Conservation (phyloP, 2,888 invertebrate genomes). For the Chrysopilus asiliformis region DNA sequence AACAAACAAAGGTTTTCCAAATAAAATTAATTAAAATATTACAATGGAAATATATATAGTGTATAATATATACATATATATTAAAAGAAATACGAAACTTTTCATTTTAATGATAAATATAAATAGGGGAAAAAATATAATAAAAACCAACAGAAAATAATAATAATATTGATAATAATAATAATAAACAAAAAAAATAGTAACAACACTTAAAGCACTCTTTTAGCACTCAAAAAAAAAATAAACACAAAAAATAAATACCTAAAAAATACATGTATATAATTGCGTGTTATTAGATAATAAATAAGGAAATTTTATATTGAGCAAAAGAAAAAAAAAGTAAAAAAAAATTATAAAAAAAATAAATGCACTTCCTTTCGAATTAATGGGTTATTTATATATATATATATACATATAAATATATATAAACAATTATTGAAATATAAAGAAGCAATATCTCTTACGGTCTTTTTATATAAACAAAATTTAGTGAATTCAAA, state of each 20-base stretch:
- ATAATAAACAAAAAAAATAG: constrained; percentile 11
- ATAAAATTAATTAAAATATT: no score
- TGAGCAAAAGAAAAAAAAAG: constrained; percentile 8
- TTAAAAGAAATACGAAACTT: no score
- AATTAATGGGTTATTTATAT: constrained; percentile 13
- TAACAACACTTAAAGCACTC: constrained; percentile 12
- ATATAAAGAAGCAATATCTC: constrained; percentile 15
- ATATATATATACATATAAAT: constrained; percentile 2
- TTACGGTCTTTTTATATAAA: constrained; percentile 12
- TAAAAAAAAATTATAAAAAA: constrained; percentile 6
- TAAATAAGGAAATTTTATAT: constrained; percentile 9
- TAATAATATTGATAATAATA: constrained; percentile 6
- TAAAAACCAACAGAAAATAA: constrained; percentile 4
- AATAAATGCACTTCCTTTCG: constrained; percentile 14
- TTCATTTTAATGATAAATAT: background rate
- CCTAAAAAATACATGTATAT: constrained; percentile 11
- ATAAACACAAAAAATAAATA: constrained; percentile 4
- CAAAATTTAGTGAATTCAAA: background rate
- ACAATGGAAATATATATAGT: no score
- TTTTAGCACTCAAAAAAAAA: constrained; percentile 13
- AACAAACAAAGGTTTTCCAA: no score
- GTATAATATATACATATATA: no score
- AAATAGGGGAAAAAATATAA: background rate
- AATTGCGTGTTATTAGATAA: constrained; percentile 13
- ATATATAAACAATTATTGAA: constrained; percentile 11